Percentiles rank a stretch among this genome's conserved stretches.
phyloP scores from a whole-genome alignment of 2,113 vertebrate genomes.

The Burhinus oedicnemus region DNA sequence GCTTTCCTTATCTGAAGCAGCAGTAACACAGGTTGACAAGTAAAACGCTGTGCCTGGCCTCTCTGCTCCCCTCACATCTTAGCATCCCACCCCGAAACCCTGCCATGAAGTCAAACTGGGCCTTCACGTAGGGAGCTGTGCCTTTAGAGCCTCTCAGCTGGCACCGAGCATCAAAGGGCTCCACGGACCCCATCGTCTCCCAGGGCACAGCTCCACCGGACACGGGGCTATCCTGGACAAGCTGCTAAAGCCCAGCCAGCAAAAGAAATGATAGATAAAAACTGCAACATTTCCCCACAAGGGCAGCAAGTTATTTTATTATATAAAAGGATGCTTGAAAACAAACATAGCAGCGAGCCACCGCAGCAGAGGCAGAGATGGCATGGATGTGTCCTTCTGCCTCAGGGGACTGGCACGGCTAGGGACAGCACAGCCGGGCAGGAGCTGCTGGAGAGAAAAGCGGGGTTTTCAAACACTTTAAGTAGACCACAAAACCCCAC shows the following conservation, averaged over 20 bases:
- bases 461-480: background rate
- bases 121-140: background rate
- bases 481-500: background rate
- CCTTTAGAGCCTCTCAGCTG: background rate
- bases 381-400: background rate
- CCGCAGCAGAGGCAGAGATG: accelerated
- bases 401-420: background rate
- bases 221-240: background rate
- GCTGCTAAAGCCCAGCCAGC: background rate
- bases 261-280: background rate
- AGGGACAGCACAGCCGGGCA: background rate
- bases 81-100: background rate
- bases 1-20: background rate
- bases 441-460: background rate
- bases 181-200: accelerated
- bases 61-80: background rate
- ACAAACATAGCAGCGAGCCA: background rate
- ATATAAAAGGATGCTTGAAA: background rate
- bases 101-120: background rate
- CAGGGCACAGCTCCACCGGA: background rate
- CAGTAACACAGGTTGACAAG: background rate
- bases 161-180: background rate
- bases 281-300: background rate
- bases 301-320: background rate
- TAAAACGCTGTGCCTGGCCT: background rate